These are phyloP conservation scores for Propithecus coquereli DNA, from an alignment of 2,113 vertebrate genomes.

Conservation along the genomic window DNA sequence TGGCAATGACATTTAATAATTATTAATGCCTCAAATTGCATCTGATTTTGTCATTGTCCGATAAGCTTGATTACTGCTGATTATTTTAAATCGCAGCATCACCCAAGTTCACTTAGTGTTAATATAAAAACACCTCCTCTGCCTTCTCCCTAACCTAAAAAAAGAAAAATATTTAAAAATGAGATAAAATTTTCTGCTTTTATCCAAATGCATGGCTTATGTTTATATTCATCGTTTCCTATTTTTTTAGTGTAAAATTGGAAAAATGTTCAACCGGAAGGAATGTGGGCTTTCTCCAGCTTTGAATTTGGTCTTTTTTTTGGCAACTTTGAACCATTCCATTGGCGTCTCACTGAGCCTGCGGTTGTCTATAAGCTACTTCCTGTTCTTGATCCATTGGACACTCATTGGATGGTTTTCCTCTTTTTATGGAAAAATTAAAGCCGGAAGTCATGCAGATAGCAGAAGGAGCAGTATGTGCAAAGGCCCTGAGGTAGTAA, in stretches of 20 bases:
- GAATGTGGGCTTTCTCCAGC: not conserved
- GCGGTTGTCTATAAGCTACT: not conserved
- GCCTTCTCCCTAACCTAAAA: not conserved
- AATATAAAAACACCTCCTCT: not conserved
- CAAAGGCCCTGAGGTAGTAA: not conserved
- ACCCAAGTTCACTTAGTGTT: not conserved
- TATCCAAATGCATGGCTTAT: not conserved
- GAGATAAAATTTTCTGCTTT: conserved; percentile 1
- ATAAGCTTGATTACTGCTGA: conserved; percentile 61
- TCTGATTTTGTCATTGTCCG: conserved; percentile 53
- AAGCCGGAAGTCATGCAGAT: not conserved
- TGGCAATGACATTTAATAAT: conserved; percentile 65
- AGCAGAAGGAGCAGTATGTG: not conserved
- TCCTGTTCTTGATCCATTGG: not conserved
- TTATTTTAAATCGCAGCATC: conserved; percentile 39
- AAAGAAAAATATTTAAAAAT: conserved; percentile 24
- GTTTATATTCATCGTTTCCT: not conserved
- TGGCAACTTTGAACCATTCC: not conserved
- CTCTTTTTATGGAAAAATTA: too few relatives aligned
- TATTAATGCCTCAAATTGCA: conserved; percentile 67
- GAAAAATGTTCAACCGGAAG: not conserved
- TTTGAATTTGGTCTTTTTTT: not conserved
- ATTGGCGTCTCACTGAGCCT: not conserved
- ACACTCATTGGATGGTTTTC: not conserved
- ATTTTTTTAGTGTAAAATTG: not conserved